These are phyloP conservation scores for Trypoxylus dichotomus DNA, from an alignment of 1,140 invertebrate genomes.

Conservation along the genomic window DNA sequence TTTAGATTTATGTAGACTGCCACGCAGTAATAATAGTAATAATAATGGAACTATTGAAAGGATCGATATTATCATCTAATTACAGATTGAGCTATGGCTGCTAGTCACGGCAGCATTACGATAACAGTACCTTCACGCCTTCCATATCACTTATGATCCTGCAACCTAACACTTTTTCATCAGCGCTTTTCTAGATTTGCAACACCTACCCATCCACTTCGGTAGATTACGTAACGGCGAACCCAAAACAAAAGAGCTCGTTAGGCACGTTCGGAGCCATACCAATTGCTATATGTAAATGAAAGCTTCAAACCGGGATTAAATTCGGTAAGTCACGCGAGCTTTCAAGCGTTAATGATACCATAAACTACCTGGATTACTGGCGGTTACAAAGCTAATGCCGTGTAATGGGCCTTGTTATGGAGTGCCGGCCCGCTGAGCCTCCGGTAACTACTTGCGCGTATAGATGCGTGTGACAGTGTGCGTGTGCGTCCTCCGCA, in stretches of 20 bases:
- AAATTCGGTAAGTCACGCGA: slow-evolving; percentile 47
- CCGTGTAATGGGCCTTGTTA: slow-evolving; percentile 47
- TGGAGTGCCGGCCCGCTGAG: slow-evolving; percentile 44
- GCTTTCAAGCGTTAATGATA: slow-evolving; percentile 44
- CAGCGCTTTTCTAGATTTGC: slow-evolving; percentile 12
- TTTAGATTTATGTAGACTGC: too few relatives aligned
- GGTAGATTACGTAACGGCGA: neutral
- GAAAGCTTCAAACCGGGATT: slow-evolving; percentile 39
- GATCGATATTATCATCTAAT: neutral
- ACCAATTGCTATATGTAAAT: slow-evolving; percentile 46
- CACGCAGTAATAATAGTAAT: too few relatives aligned
- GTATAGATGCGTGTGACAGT: slow-evolving; percentile 19
- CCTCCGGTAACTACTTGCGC: slow-evolving; percentile 26
- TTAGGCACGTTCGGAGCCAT: slow-evolving; percentile 41
- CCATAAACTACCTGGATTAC: slow-evolving; percentile 48
- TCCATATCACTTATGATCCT: neutral
- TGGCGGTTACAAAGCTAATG: slow-evolving; percentile 47
- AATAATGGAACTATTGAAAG: neutral
- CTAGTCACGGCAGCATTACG: neutral
- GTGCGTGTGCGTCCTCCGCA: slow-evolving; percentile 30
- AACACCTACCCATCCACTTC: neutral
- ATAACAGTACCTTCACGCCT: neutral
- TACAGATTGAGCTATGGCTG: neutral
- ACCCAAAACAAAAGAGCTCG: slow-evolving; percentile 30
- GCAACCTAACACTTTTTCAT: slow-evolving; percentile 10